These are phyloP conservation scores for Trigoniulus corallinus DNA, from an alignment of 1,140 invertebrate genomes.

Conservation along the genomic window DNA sequence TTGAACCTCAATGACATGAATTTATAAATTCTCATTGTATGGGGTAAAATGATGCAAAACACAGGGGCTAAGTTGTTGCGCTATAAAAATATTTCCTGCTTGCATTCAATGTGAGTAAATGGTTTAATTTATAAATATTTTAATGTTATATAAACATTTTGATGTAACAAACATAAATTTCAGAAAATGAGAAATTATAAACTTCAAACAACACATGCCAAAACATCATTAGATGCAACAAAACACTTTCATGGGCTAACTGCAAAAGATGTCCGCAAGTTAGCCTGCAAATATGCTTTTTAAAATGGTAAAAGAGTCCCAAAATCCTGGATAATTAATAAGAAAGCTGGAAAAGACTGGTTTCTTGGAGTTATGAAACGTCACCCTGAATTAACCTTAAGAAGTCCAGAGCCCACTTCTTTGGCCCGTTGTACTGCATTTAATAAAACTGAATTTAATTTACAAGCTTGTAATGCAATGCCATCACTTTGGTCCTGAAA, in stretches of 20 bases:
- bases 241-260: conserved; percentile 2
- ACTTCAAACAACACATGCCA: no score
- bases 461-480: conserved; percentile 13
- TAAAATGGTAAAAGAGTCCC: conserved; percentile 21
- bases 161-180: no score
- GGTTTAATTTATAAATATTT: no score
- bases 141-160: no score
- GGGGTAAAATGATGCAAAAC: no score
- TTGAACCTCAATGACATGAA: no score
- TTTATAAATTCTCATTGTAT: no score
- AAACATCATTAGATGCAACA: not conserved
- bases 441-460: conserved; percentile 28
- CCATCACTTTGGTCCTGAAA: conserved; percentile 6
- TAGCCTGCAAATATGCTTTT: conserved; percentile 23
- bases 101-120: no score
- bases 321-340: conserved; percentile 18
- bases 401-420: conserved; percentile 26
- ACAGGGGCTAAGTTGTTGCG: no score
- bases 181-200: no score
- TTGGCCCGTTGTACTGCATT: conserved; percentile 29
- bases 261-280: conserved; percentile 22
- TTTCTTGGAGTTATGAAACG: conserved; percentile 27
- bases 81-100: no score
- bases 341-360: conserved; percentile 28
- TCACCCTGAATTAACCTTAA: conserved; percentile 25